Evolutionary conservation across 2,113 vertebrate species (phyloP).

Genomic region (Lycocorax pyrrhopterus): DNA sequence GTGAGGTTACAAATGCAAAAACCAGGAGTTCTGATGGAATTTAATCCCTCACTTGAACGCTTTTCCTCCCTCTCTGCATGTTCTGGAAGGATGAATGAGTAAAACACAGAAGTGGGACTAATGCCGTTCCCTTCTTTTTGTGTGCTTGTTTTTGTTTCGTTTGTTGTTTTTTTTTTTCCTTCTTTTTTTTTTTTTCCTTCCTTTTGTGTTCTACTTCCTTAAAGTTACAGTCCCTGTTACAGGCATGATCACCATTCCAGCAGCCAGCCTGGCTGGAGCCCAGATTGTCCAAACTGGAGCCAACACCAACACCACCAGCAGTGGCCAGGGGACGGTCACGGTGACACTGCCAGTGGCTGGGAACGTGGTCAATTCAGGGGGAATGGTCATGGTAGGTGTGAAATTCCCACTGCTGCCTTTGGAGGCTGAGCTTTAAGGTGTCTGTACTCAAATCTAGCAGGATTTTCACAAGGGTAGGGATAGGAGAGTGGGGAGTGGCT

Average conservation of each 20-base stretch:
- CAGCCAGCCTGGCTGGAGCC: slow-evolving; percentile 92
- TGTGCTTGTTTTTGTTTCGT: slow-evolving; percentile 65
- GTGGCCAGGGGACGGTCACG: slow-evolving; percentile 95
- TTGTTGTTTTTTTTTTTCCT: not conserved
- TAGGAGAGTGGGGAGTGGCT: not conserved
- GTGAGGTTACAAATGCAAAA: not conserved
- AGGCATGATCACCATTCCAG: slow-evolving; percentile 99
- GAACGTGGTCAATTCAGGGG: slow-evolving; percentile 95
- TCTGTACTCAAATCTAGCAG: not conserved
- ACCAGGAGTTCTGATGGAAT: not conserved
- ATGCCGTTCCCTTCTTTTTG: slow-evolving; percentile 74
- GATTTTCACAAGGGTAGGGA: not conserved
- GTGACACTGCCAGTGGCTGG: slow-evolving; percentile 96
- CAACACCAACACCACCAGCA: slow-evolving; percentile 94
- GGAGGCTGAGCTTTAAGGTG: not conserved
- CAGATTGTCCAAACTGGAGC: slow-evolving; percentile 95
- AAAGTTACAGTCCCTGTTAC: slow-evolving; percentile 84
- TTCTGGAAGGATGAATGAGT: slow-evolving; percentile 33
- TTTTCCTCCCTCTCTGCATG: not conserved
- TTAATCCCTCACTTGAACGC: not conserved
- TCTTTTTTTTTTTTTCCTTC: not conserved
- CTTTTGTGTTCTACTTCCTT: slow-evolving; percentile 70
- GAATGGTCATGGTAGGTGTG: slow-evolving; percentile 97
- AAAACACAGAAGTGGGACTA: slow-evolving; percentile 71
- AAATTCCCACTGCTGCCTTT: not conserved